phyloP scores from a whole-genome alignment of 2,113 vertebrate species.

The Pimephales promelas region DNA sequence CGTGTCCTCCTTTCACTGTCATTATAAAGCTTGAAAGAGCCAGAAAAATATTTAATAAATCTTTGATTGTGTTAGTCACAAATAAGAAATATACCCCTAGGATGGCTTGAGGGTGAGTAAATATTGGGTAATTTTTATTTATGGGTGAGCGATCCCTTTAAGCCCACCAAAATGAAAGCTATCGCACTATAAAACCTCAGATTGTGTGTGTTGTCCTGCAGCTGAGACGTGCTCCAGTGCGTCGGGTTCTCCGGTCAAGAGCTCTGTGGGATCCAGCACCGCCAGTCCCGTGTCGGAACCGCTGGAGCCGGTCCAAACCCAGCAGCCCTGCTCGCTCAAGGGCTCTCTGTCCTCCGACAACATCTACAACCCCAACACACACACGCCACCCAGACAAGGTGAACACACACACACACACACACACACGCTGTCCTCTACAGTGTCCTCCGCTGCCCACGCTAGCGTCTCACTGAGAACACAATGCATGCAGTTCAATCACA shows the following conservation, averaged over 20 bases:
- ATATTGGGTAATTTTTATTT: no score
- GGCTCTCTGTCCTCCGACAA: conserved; percentile 94
- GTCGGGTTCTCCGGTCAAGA: conserved; percentile 75
- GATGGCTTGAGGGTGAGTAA: no score
- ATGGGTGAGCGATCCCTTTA: background rate
- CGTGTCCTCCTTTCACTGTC: no score
- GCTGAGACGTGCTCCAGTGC: conserved; percentile 70
- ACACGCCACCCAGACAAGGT: conserved; percentile 70
- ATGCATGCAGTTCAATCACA: background rate
- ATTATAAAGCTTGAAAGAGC: no score
- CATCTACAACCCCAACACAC: conserved; percentile 79
- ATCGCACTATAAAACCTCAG: background rate
- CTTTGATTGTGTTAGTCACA: no score
- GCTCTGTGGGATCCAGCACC: conserved; percentile 63
- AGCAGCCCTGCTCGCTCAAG: conserved; percentile 97
- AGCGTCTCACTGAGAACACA: background rate
- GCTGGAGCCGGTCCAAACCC: conserved; percentile 82
- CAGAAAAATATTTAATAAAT: no score
- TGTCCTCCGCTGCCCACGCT: background rate
- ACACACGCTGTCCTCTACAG: background rate
- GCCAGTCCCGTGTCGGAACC: conserved; percentile 77
- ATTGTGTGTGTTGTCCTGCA: conserved; percentile 13
- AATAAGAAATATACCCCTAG: no score
- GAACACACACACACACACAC: conserved; percentile 51
- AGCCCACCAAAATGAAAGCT: background rate